These are phyloP conservation scores for Scaptomyza pallida DNA, from an alignment of 1,140 invertebrate genomes.

Conservation along the genomic window DNA sequence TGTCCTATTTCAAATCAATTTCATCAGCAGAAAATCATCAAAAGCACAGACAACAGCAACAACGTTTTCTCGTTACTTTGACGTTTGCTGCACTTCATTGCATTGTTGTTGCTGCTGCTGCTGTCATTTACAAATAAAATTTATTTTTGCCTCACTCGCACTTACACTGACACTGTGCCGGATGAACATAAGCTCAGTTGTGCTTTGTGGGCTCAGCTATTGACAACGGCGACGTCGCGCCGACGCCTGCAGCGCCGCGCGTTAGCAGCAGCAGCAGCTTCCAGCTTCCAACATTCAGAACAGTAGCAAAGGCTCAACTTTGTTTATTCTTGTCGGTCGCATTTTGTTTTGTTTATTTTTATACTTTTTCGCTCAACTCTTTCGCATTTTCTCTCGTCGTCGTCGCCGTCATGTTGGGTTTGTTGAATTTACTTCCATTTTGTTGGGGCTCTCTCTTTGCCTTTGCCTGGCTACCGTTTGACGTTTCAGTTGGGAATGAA, in stretches of 20 bases:
- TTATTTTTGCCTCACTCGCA: conserved; percentile 11
- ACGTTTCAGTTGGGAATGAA: conserved; percentile 52
- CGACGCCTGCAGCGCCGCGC: background rate
- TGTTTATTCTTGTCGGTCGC: conserved; percentile 65
- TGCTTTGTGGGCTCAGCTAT: conserved; percentile 20
- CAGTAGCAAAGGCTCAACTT: conserved; percentile 39
- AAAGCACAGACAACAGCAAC: conserved; percentile 8
- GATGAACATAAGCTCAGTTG: conserved; percentile 19
- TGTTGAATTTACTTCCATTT: conserved; percentile 76
- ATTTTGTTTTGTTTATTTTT: conserved; percentile 72
- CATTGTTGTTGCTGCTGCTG: conserved; percentile 6
- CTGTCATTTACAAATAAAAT: conserved; percentile 28
- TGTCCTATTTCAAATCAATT: conserved; percentile 38
- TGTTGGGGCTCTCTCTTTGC: conserved; percentile 54
- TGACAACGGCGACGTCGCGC: conserved; percentile 18
- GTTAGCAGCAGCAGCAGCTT: conserved; percentile 4
- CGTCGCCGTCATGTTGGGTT: conserved; percentile 45
- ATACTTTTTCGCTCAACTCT: conserved; percentile 62
- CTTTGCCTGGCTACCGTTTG: conserved; percentile 71
- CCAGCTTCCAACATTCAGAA: conserved; percentile 23
- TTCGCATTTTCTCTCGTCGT: conserved; percentile 41
- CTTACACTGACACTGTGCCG: background rate
- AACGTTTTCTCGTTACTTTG: background rate
- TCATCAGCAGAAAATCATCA: conserved; percentile 34
- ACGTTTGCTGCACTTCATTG: conserved; percentile 13